These are phyloP conservation scores for Drosophila greeni DNA, from an alignment of 2,888 invertebrate species.

Conservation along the genomic window DNA sequence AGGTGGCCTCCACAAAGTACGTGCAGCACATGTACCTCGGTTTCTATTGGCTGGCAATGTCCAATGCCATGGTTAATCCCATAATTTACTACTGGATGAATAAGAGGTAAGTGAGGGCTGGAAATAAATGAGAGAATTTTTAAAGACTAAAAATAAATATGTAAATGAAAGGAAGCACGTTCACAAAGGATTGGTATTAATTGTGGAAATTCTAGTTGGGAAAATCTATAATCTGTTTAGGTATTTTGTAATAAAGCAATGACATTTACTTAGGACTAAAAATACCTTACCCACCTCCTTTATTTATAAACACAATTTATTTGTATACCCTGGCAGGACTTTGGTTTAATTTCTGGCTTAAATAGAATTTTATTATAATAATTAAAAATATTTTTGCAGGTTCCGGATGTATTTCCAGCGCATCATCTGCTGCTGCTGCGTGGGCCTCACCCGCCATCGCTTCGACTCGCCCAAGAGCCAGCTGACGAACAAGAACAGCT, in stretches of 20 bases:
- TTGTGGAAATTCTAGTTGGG: background rate
- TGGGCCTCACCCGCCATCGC: constrained; percentile 59
- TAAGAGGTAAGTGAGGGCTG: constrained; percentile 82
- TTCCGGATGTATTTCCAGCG: constrained; percentile 86
- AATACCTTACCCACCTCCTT: too few relatives aligned
- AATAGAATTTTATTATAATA: too few relatives aligned
- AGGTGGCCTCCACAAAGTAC: constrained; percentile 86
- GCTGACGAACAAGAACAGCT: constrained; percentile 61
- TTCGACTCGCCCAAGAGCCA: constrained; percentile 66
- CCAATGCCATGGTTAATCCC: constrained; percentile 95
- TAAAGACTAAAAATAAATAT: background rate
- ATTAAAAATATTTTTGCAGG: constrained; percentile 76
- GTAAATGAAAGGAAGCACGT: background rate
- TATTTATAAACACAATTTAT: too few relatives aligned
- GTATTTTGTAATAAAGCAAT: too few relatives aligned
- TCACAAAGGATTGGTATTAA: background rate
- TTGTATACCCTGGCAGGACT: too few relatives aligned
- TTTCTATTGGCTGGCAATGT: constrained; percentile 95
- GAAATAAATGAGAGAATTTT: background rate
- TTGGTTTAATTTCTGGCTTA: too few relatives aligned
- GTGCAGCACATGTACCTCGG: constrained; percentile 91
- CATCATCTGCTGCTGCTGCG: constrained; percentile 83
- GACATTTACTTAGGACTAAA: too few relatives aligned
- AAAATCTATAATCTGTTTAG: too few relatives aligned
- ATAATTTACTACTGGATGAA: constrained; percentile 97